These are phyloP conservation scores for Motacilla tschutschensis DNA, from an alignment of 2,113 vertebrate genomes.

Conservation along the genomic window DNA sequence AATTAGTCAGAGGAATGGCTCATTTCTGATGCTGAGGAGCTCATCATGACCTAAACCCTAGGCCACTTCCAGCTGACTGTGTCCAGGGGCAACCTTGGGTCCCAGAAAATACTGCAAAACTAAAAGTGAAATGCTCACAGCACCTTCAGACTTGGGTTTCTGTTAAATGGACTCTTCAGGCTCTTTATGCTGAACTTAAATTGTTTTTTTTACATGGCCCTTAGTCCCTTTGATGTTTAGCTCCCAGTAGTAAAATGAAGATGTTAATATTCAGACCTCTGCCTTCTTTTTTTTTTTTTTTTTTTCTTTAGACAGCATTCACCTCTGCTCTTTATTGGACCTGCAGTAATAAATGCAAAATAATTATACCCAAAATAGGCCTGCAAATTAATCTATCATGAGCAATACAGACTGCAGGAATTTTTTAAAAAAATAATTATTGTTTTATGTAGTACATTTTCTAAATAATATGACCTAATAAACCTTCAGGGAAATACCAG, in stretches of 20 bases:
- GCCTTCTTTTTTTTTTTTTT: neutral
- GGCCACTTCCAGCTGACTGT: neutral
- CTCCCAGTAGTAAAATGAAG: conserved; percentile 6
- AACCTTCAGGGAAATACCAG: conserved; percentile 6
- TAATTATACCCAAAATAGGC: neutral
- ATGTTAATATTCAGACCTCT: conserved; percentile 8
- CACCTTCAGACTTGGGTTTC: neutral
- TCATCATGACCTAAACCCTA: neutral
- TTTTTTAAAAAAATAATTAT: neutral
- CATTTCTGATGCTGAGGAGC: conserved; percentile 1
- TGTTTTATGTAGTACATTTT: conserved; percentile 15
- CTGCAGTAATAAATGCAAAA: conserved; percentile 21
- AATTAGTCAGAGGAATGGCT: conserved; percentile 13
- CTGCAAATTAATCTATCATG: neutral
- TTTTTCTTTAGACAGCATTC: neutral
- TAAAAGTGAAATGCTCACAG: neutral
- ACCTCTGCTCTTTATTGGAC: neutral
- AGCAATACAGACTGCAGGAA: neutral
- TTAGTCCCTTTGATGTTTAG: neutral
- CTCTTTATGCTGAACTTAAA: neutral
- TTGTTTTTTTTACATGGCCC: neutral
- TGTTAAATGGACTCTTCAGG: neutral
- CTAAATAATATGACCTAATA: neutral
- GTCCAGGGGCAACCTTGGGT: neutral
- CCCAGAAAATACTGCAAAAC: neutral